A percentile compares a stretch with the other conserved stretches of the same genome.
Evolutionary conservation across 2,888 invertebrate species (phyloP).

Genomic region (Melangyna quadrimaculata): DNA sequence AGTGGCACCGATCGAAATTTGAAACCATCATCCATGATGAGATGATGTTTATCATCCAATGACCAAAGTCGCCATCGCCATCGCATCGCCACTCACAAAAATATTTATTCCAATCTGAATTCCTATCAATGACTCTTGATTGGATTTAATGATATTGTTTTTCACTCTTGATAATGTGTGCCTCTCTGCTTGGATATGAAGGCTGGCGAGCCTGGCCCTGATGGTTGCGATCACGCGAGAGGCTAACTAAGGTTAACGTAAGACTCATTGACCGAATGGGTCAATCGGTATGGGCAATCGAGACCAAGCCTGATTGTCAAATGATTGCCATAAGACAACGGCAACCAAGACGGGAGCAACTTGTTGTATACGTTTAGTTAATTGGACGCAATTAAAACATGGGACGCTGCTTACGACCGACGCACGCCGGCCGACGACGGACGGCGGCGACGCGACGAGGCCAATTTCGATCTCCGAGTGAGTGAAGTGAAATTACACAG

Average conservation of each 20-base stretch:
- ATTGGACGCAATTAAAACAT: conserved; percentile 64
- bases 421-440: not conserved
- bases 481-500: conserved; percentile 47
- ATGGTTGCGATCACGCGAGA: conserved; percentile 65
- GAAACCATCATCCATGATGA: not conserved
- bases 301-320: conserved; percentile 15
- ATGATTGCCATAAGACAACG: not conserved
- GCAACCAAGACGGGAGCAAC: not conserved
- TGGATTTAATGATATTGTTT: conserved; percentile 70
- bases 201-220: conserved; percentile 34
- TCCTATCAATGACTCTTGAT: conserved; percentile 65
- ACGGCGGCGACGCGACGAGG: not conserved
- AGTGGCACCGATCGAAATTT: conserved; percentile 24
- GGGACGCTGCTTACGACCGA: not conserved
- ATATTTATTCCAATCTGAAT: conserved; percentile 57
- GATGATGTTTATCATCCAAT: too few relatives aligned
- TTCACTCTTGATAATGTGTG: conserved; percentile 52
- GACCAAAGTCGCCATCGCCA: not conserved
- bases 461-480: not conserved
- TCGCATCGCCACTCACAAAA: not conserved
- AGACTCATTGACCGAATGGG: conserved; percentile 77
- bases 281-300: conserved; percentile 74
- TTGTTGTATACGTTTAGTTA: conserved; percentile 40
- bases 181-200: conserved; percentile 30
- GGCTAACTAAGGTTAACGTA: conserved; percentile 80